Evolutionary conservation across 2,113 vertebrate genomes (phyloP), one percentile per base, ranked within the genome.

Genomic region (Thunnus thynnus): DNA sequence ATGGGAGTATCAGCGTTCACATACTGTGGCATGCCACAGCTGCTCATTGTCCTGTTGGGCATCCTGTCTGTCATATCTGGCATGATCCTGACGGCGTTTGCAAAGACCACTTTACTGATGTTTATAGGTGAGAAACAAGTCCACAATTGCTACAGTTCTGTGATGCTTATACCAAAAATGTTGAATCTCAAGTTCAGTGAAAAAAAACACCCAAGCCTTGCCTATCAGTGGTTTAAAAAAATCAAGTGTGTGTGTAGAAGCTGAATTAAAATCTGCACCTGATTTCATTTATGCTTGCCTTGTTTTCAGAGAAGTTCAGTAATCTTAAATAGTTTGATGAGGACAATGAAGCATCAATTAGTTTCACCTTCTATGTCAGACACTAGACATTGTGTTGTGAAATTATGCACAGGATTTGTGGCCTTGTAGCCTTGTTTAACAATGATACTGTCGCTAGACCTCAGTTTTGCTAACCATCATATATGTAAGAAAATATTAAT

Each of bases 51-150:
- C 63, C 92, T 96, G 63, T 93, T 96, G 1, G 98, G 98, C 10
- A 96, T 98, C 67, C 80, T 97, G 20, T 98, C 97, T 2, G 95
- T 96, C 46, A 41, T 92, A 47, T 85, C 86, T 41, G 97, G 96
- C 81, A 94, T 97, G 92, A 5, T 89, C 61, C 86, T 96, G 85
- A 46, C 95, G 18, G 95, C 95, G 3, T 99, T 98, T 80, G 93
- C 96, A 64, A 97, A 89, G 88, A 99, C 97, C 36, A 99, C 98
- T 0, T 55, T 96, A 65, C 70, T 96, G 79, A 99, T 99, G 96
- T 95, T 99, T 89, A 85, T 98, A 85, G 97, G 98, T 99, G 80
- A 97, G 97, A 78, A 65, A 74, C 50, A 44, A 13, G 0, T 69
- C 1, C 14, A 18, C n/a, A 13, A 20, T 10, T 52, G 20, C 50